Base-by-base conservation (phyloP, 2,113 vertebrate species). In the Pluvianellus socialis region DNA sequence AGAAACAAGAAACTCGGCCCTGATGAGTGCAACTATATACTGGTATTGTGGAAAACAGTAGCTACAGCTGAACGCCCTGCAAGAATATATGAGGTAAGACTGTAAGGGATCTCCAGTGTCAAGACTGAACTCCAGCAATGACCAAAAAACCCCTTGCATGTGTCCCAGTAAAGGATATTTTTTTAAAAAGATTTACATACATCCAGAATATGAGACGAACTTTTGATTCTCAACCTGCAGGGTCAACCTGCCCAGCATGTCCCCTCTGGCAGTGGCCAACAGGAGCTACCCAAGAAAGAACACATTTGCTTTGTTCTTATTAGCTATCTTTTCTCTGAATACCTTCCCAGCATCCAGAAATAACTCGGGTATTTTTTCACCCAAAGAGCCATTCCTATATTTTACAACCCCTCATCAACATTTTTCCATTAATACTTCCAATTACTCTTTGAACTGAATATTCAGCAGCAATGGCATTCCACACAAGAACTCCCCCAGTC, bases 71-170 rank as follows among this genome's bases (percentile, higher is more conserved):
- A 77, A 65, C 0, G 5, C 28, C 47, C 11, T 26, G 42, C 17
- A 68, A 45, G 1, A 4, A 30, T 1, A 15, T 0, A 47, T 5
- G 22, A 79, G 26, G 22, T 10, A 75, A 65, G 40, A 49, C 32
- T 13, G 35, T 21, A 58, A 90, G 16, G 3, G 28, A 83, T 38
- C 35, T 70, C 21, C 16, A 56, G 27, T 0, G 0, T 14, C 62
- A 72, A 63, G 44, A 40, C 88, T 28, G 10, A 38, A 11, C n/a
- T 38, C 13, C 38, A 77, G 38, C n/a, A 82, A n/a, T 4, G 14
- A 92, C 40, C 7, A 49, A 59, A 93, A 77, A 49, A 1, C 9
- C 12, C 62, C 33, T 13, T 38, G 16, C 12, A 23, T 45, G 66
- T 55, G 38, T 38, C 9, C 26, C 21, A 58, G 19, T 28, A n/a